Evolutionary conservation across 2,888 invertebrate genomes (phyloP), one percentile per base, ranked within the genome.

Genomic region (Athalia circularis): DNA sequence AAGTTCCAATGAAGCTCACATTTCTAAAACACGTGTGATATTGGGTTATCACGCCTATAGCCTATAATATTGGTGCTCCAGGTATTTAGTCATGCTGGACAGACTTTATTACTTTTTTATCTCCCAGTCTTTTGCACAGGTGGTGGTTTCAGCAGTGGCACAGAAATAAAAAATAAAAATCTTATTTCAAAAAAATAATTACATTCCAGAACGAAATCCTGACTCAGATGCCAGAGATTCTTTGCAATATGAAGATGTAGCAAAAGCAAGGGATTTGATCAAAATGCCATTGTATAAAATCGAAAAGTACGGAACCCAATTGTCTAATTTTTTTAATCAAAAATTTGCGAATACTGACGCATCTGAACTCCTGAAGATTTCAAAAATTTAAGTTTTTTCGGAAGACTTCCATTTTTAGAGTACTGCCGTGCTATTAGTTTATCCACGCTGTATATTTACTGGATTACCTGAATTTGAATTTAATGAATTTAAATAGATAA

Each of bases 291-390:
- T 74, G 65, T 54, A 65, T 57, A 78, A 72, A 74, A 82, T 84
- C 52, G 83, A 82, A 81, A 83, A 80, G 77, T 84, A 84, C 79
- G 80, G 84, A 82, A 83, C 79, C 82, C 83, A 83, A 77, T 82
- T 84, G 79, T 82, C 82, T 68, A 81, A 84, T 77, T 84, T 83
- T 80, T 59, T 85, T 72, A 83, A 82, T 83, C 81, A 83, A 81
- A 84, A 80, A 81, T 84, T 85, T 80, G 65, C 80, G 74, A 68
- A 81, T 77, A 70, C 64, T 81, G 85, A 83, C 79, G 76, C 82
- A 47, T 13, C 72, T 47, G 72, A 72, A 72, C 59, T 72, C 47
- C 59, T 72, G 72, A 72, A 59, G 4, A 72, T 72, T 47, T 59
- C 57, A 72, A 57, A 72, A 45, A 72, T 72, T 57, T 72, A 13